Evolutionary conservation across 2,888 invertebrate species (phyloP).

Genomic region (Leucoma salicis): DNA sequence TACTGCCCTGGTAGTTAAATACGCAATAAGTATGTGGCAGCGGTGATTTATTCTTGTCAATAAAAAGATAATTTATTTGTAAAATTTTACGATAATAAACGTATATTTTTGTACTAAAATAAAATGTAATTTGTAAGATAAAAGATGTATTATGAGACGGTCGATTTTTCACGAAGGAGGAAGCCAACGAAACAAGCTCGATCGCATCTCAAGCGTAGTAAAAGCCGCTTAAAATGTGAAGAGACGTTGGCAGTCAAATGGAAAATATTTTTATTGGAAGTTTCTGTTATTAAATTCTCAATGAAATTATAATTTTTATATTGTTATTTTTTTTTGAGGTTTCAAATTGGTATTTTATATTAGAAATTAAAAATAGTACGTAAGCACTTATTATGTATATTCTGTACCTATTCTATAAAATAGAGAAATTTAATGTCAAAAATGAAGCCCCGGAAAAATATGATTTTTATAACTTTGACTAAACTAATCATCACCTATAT

Average conservation of each 20-base stretch:
- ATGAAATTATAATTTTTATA: background rate
- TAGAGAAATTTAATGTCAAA: too few species aligned
- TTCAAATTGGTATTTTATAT: background rate
- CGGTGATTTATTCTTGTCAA: conserved; percentile 41
- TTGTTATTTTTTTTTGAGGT: background rate
- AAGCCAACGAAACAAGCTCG: conserved; percentile 15
- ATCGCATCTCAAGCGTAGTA: conserved; percentile 11
- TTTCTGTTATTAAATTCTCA: conserved; percentile 15
- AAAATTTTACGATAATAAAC: conserved; percentile 1
- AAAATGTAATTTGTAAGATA: conserved; percentile 2
- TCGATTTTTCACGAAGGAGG: background rate
- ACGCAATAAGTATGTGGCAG: conserved; percentile 40
- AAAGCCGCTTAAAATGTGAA: conserved; percentile 27
- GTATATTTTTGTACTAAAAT: background rate
- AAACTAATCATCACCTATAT: too few species aligned
- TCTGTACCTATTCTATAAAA: too few species aligned
- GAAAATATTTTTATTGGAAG: conserved; percentile 23
- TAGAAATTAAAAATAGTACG: background rate
- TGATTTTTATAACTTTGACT: too few species aligned
- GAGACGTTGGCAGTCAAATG: conserved; percentile 16
- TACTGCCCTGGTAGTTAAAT: conserved; percentile 51
- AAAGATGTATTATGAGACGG: conserved; percentile 7
- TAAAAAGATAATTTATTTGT: conserved; percentile 21
- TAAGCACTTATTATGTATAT: too few species aligned
- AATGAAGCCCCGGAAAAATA: too few species aligned